phyloP scores from a whole-genome alignment of 2,113 vertebrate species.

The Scortum barcoo region DNA sequence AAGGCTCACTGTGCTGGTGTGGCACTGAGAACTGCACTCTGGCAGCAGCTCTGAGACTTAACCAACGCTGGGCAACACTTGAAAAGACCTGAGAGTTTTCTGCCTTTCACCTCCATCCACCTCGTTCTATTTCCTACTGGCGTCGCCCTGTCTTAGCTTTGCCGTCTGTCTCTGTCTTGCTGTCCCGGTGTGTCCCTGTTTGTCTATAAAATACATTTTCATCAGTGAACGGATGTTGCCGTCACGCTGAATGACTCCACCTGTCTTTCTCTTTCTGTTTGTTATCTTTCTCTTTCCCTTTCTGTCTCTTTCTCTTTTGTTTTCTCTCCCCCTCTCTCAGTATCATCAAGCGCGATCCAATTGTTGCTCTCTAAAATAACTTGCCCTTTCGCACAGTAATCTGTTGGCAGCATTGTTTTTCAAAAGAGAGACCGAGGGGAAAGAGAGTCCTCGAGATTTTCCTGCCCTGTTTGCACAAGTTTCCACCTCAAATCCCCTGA shows the following conservation, averaged over 20 bases:
- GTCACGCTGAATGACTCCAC: not conserved
- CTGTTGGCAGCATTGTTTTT: conserved; percentile 43
- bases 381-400: conserved; percentile 44
- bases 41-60: conserved; percentile 62
- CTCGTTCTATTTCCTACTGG: conserved; percentile 53
- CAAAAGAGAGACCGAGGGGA: conserved; percentile 17
- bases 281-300: not conserved
- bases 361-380: conserved; percentile 52
- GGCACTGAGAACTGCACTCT: conserved; percentile 61
- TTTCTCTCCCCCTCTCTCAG: not conserved
- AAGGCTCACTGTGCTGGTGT: conserved; percentile 74
- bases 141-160: conserved; percentile 29
- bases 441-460: conserved; percentile 29
- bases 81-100: conserved; percentile 63
- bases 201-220: conserved; percentile 6
- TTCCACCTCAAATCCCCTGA: conserved; percentile 33
- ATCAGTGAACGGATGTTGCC: not conserved
- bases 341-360: conserved; percentile 13
- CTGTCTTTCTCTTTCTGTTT: conserved; percentile 12
- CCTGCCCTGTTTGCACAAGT: conserved; percentile 19
- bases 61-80: conserved; percentile 68
- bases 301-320: not conserved
- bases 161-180: conserved; percentile 18
- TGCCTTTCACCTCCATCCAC: conserved; percentile 59
- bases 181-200: not conserved